Evolutionary conservation across 2,113 vertebrate genomes (phyloP).

Genomic region (Marcusenius ussheri): DNA sequence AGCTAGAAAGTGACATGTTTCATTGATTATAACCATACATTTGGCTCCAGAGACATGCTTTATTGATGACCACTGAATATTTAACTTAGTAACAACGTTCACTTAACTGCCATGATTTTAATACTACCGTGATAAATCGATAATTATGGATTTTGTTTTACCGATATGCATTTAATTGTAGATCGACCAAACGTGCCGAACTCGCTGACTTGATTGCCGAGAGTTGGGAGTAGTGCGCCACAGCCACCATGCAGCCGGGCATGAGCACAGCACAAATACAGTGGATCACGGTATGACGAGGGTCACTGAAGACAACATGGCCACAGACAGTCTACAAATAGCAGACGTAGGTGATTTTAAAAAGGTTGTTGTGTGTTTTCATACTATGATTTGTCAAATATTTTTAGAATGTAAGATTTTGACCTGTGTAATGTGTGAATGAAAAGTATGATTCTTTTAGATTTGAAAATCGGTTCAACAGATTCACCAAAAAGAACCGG

Average conservation of each 20-base stretch:
- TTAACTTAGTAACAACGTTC: background rate
- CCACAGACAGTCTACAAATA: too few species aligned
- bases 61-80: background rate
- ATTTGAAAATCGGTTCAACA: too few species aligned
- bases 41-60: background rate
- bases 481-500: too few species aligned
- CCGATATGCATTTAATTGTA: background rate
- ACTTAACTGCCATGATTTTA: background rate
- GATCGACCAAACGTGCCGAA: background rate
- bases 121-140: background rate
- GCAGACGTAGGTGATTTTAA: too few species aligned
- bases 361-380: too few species aligned
- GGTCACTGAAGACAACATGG: too few species aligned
- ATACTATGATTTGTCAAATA: too few species aligned
- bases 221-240: too few species aligned
- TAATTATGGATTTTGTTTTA: background rate
- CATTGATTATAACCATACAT: background rate
- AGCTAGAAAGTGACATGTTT: background rate
- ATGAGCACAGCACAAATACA: conserved; percentile 56
- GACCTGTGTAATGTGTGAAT: too few species aligned
- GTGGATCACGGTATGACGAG: conserved; percentile 33
- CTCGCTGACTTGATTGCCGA: background rate
- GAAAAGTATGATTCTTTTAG: too few species aligned
- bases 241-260: too few species aligned
- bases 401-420: too few species aligned